phyloP scores from a whole-genome alignment of 2,888 invertebrate species.

The Phania funesta region DNA sequence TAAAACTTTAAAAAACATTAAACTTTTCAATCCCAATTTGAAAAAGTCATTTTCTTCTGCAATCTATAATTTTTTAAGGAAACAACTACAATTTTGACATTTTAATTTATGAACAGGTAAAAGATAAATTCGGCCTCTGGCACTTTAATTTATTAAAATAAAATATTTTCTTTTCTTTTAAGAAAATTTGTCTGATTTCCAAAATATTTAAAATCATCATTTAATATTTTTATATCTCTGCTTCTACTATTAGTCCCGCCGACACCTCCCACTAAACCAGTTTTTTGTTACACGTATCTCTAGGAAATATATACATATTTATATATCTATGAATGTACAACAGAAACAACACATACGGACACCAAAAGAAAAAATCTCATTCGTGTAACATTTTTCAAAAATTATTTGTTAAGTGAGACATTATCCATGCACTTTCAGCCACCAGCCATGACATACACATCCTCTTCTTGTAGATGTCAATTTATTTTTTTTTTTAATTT shows the following conservation, averaged over 20 bases:
- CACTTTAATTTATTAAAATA: neutral
- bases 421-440: conserved; percentile 65
- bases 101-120: too few species aligned
- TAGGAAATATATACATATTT: too few species aligned
- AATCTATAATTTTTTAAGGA: too few species aligned
- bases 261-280: conserved; percentile 34
- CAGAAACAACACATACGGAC: neutral
- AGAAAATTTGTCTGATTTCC: neutral
- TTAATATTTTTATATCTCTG: conserved; percentile 37
- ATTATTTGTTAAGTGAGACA: conserved; percentile 64
- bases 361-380: conserved; percentile 2
- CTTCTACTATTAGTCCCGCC: neutral
- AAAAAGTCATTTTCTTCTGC: too few species aligned
- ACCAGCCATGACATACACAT: conserved; percentile 65
- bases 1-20: too few species aligned
- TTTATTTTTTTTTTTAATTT: neutral
- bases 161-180: neutral
- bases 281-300: conserved; percentile 20
- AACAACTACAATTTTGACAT: too few species aligned
- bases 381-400: conserved; percentile 34
- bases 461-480: conserved; percentile 39
- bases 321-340: too few species aligned
- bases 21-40: too few species aligned
- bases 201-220: neutral
- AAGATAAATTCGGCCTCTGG: too few species aligned